phyloP scores from a whole-genome alignment of 2,113 vertebrate genomes.

The Alaudala cheleensis region DNA sequence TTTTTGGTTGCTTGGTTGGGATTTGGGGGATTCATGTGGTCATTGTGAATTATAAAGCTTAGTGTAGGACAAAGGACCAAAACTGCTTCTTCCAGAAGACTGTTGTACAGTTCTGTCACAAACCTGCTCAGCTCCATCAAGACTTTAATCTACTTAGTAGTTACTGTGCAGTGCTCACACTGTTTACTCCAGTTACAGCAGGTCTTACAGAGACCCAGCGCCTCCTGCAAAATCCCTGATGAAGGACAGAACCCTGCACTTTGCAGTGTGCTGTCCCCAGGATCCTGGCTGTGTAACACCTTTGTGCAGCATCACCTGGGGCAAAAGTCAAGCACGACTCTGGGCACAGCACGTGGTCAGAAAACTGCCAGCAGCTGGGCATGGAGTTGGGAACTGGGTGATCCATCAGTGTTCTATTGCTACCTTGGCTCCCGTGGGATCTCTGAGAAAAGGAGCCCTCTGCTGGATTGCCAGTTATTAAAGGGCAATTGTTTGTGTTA shows the following conservation, averaged over 20 bases:
- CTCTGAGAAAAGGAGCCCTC: not conserved
- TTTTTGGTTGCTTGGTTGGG: not conserved
- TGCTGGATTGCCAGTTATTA: not conserved
- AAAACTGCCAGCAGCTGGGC: not conserved
- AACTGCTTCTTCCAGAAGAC: not conserved
- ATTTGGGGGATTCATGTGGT: not conserved
- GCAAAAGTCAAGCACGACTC: not conserved
- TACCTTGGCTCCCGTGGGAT: not conserved
- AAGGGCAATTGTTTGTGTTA: not conserved
- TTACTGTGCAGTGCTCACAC: not conserved
- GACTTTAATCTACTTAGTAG: not conserved
- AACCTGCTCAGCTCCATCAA: not conserved
- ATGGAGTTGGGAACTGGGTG: not conserved
- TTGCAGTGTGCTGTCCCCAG: not conserved
- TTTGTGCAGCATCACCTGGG: not conserved
- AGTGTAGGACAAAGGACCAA: not conserved
- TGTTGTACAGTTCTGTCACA: not conserved
- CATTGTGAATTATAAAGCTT: not conserved
- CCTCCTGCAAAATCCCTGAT: not conserved
- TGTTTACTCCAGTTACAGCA: not conserved
- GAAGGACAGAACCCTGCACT: not conserved
- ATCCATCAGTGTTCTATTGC: not conserved
- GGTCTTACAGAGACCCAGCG: not conserved
- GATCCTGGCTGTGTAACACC: not conserved
- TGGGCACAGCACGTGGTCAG: not conserved